Base-by-base conservation (phyloP, 2,888 invertebrate species). In the Cosmorhoe ocellata region DNA sequence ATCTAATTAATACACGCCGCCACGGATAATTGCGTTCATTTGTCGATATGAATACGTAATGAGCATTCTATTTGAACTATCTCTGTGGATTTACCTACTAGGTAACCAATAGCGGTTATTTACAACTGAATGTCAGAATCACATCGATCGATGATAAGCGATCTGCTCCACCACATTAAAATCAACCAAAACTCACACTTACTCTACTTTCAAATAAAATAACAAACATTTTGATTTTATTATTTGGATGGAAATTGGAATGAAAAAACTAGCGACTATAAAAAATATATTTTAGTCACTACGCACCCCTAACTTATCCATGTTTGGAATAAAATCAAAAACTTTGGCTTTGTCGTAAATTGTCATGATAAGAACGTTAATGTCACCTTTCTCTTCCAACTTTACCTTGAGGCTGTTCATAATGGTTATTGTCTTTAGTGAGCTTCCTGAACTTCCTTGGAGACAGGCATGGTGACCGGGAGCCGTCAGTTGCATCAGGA, bases 381-480 rank as follows among this genome's bases (percentile, higher is more conserved):
- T 36, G 22, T 3, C 0, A 3, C 7, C 4, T 7, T 34, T 38
- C 12, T n/a, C 9, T 26, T 31, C 13, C 12, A 32, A 26, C 18
- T 11, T 73, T 76, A 90, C 90, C 85, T 56, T 79, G 80, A 27
- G 89, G 87, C 58, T 82, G 88, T 69, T 91, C 91, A 51, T 90
- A 90, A 63, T 90, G 90, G 73, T 91, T 81, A 80, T 84, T 83
- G 24, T 92, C 91, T 60, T 92, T 91, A 48, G 91, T 91, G 11
- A 92, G 90, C 66, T 91, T 91, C 55, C 92, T 84, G 67, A 90
- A 90, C 72, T 91, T 91, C 64, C 93, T 81, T 0, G 94, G 93
- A 0, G 94, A 94, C 50, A 92, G 90, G 62, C 92, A 92, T 2
- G 94, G 93, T 0, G 92, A 92, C 12, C 90, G 82, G 7, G 92